Percentiles rank a stretch among this genome's conserved stretches.
phyloP scores from a whole-genome alignment of 1,140 invertebrate species.

The Gonatopus flavifemur region DNA sequence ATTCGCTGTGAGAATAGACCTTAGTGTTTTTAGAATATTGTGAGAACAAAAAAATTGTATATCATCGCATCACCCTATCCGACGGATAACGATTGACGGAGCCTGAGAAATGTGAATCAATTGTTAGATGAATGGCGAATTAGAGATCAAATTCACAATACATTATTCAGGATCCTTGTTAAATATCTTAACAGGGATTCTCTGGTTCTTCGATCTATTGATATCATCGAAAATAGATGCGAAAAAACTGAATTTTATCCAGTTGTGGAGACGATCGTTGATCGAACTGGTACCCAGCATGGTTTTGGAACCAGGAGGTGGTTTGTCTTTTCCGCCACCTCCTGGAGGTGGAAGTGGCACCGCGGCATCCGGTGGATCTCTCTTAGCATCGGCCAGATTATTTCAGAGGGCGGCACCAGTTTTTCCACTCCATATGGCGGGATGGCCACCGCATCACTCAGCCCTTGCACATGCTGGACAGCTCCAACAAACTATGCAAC shows the following conservation, averaged over 20 bases:
- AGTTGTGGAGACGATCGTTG: conserved; percentile 17
- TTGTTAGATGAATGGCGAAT: no score
- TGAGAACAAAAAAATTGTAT: background rate
- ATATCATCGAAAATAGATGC: conserved; percentile 15
- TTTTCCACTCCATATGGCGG: conserved; percentile 53
- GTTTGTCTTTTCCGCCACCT: conserved; percentile 56
- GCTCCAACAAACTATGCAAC: conserved; percentile 53
- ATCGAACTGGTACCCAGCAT: conserved; percentile 55
- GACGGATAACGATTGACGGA: no score
- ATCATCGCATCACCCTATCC: no score
- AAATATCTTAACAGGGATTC: no score
- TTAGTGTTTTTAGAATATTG: no score
- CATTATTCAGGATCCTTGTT: no score
- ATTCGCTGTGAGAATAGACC: no score
- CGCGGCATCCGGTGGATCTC: conserved; percentile 43
- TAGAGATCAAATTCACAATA: no score
- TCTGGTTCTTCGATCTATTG: background rate
- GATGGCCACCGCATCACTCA: conserved; percentile 55
- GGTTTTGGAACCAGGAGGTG: conserved; percentile 57
- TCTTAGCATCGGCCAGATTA: conserved; percentile 47
- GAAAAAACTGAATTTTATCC: conserved; percentile 24
- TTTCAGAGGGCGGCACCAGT: conserved; percentile 55
- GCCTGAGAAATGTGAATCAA: background rate
- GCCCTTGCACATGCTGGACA: conserved; percentile 53
- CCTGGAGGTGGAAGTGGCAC: conserved; percentile 49